Evolutionary conservation across 1,140 invertebrate genomes (phyloP).

Genomic region (Yoshiicerus persimilis): DNA sequence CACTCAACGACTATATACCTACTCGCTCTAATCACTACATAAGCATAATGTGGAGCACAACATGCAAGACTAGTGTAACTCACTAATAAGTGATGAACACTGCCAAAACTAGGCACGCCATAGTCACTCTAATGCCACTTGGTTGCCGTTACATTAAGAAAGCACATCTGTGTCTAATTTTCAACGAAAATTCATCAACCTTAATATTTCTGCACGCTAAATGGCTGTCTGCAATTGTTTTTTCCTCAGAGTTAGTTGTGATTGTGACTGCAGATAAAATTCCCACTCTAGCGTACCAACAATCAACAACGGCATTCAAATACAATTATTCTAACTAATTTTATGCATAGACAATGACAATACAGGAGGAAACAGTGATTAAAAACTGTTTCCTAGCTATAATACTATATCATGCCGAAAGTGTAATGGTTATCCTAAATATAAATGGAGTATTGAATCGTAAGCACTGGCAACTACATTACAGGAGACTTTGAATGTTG

Average conservation of each 20-base stretch:
- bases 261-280: no score
- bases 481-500: neutral
- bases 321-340: no score
- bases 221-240: neutral
- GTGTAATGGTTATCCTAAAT: neutral
- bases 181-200: conserved; percentile 8
- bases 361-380: no score
- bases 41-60: no score
- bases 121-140: no score
- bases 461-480: neutral
- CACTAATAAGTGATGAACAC: neutral
- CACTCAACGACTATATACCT: no score
- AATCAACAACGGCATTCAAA: no score
- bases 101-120: neutral
- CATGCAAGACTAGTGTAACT: neutral
- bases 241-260: neutral
- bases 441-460: neutral
- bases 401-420: no score
- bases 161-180: neutral
- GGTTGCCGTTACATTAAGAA: neutral
- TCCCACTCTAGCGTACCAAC: no score
- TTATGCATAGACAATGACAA: no score
- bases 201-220: neutral
- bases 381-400: no score
- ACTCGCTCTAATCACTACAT: neutral